These are phyloP conservation scores for Melanophora roralis DNA, from an alignment of 2,888 invertebrate species.

Conservation along the genomic window DNA sequence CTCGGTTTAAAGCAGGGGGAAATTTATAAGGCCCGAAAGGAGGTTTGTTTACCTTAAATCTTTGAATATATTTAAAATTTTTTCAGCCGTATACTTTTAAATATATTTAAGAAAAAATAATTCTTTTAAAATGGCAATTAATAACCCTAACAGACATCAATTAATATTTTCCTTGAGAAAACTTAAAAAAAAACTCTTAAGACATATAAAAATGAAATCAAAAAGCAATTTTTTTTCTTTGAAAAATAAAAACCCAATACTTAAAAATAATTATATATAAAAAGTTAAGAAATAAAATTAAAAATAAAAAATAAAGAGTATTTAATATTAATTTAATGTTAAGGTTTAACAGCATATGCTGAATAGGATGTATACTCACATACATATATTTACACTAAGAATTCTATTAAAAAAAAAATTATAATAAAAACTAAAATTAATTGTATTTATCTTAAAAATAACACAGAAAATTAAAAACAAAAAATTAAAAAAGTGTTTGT, in stretches of 20 bases:
- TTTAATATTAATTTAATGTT: slow-evolving; percentile 43
- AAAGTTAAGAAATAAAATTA: slow-evolving; percentile 49
- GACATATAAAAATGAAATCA: slow-evolving; percentile 61
- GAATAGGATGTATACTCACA: slow-evolving; percentile 47
- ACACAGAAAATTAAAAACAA: not conserved
- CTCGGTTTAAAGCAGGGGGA: too few species aligned
- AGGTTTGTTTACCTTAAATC: too few species aligned
- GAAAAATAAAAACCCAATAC: slow-evolving; percentile 62
- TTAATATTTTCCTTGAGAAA: slow-evolving; percentile 4
- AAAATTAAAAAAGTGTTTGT: slow-evolving; percentile 33
- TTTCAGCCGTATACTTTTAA: slow-evolving; percentile 16
- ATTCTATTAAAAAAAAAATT: not conserved
- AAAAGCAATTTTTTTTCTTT: slow-evolving; percentile 71
- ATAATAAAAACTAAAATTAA: not conserved
- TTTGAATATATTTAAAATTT: not conserved
- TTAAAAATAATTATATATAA: slow-evolving; percentile 28
- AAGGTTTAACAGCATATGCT: slow-evolving; percentile 45
- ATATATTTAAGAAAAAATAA: not conserved
- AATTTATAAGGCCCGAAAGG: too few species aligned
- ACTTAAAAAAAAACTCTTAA: slow-evolving; percentile 10
- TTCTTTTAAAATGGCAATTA: not conserved
- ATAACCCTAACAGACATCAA: slow-evolving; percentile 5
- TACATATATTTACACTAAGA: slow-evolving; percentile 61
- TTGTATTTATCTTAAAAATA: slow-evolving; percentile 1
- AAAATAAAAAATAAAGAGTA: slow-evolving; percentile 56